Conservation (phyloP, 2,888 invertebrate genomes). For the Hydraecia micacea region DNA sequence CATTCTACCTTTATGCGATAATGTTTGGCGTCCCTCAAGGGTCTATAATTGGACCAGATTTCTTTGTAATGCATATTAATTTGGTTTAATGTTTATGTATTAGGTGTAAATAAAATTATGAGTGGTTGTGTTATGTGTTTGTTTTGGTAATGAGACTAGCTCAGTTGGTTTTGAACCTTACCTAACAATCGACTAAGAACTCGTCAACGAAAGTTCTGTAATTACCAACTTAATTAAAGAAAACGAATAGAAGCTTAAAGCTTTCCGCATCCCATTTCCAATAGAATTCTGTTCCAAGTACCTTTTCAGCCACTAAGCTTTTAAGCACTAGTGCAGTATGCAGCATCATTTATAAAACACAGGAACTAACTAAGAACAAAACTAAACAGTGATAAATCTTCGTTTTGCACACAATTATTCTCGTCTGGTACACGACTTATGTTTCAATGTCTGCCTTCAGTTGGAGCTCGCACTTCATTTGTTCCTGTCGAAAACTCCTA, state of each 20-base stretch:
- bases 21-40: slow-evolving; percentile 60
- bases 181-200: background rate
- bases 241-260: background rate
- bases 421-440: slow-evolving; percentile 76
- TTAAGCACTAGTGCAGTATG: slow-evolving; percentile 36
- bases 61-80: slow-evolving; percentile 53
- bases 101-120: slow-evolving; percentile 8
- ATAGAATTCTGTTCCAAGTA: slow-evolving; percentile 2
- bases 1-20: slow-evolving; percentile 53
- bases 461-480: slow-evolving; percentile 72
- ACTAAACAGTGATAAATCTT: slow-evolving; percentile 77
- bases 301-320: slow-evolving; percentile 15
- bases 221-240: background rate
- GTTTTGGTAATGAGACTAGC: background rate
- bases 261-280: background rate
- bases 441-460: slow-evolving; percentile 77
- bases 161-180: background rate
- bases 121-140: slow-evolving; percentile 6
- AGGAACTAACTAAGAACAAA: slow-evolving; percentile 66
- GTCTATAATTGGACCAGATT: slow-evolving; percentile 57
- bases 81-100: slow-evolving; percentile 29
- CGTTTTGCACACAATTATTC: slow-evolving; percentile 81
- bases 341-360: slow-evolving; percentile 63
- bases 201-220: background rate
- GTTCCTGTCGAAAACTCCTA: slow-evolving; percentile 67